Evolutionary conservation across 2,797 vertebrate genomes (phyloP).

Genomic region (Sebastes paucispinis): DNA sequence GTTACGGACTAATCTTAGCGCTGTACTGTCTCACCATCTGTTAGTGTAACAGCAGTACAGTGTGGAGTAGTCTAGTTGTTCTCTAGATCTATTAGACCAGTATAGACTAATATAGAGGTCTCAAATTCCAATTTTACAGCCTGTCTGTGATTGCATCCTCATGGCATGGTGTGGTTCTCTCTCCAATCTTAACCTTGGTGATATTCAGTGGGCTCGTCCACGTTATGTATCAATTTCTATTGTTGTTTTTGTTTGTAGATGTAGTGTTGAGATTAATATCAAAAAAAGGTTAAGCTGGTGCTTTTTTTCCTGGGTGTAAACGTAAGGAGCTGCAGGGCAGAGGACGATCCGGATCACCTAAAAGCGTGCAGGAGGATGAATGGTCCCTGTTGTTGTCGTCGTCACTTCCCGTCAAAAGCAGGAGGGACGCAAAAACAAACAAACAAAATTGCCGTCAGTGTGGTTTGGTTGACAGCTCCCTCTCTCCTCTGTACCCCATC

Average conservation of each 20-base stretch:
- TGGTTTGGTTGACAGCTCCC: slow-evolving; percentile 70
- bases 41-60: slow-evolving; percentile 83
- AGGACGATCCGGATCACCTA: slow-evolving; percentile 44
- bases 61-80: slow-evolving; percentile 84
- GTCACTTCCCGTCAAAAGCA: slow-evolving; percentile 21
- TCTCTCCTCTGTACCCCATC: slow-evolving; percentile 8
- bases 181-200: slow-evolving; percentile 54
- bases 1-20: slow-evolving; percentile 85
- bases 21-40: slow-evolving; percentile 83
- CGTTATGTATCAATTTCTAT: neutral
- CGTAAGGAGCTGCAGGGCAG: slow-evolving; percentile 40
- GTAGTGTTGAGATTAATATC: slow-evolving; percentile 5
- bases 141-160: slow-evolving; percentile 73
- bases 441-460: slow-evolving; percentile 62
- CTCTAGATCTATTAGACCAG: slow-evolving; percentile 83
- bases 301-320: slow-evolving; percentile 27
- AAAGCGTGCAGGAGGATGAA: slow-evolving; percentile 11
- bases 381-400: slow-evolving; percentile 17
- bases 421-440: slow-evolving; percentile 64
- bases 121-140: slow-evolving; percentile 76
- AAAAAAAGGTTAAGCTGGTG: slow-evolving; percentile 13
- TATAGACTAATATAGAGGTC: slow-evolving; percentile 86
- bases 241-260: slow-evolving; percentile 3
- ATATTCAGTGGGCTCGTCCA: slow-evolving; percentile 31
- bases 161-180: slow-evolving; percentile 70